A percentile compares a stretch with the other conserved stretches of the same genome.
These are phyloP conservation scores for Brachionus calyciflorus DNA, from an alignment of 1,140 invertebrate genomes.

Conservation along the genomic window DNA sequence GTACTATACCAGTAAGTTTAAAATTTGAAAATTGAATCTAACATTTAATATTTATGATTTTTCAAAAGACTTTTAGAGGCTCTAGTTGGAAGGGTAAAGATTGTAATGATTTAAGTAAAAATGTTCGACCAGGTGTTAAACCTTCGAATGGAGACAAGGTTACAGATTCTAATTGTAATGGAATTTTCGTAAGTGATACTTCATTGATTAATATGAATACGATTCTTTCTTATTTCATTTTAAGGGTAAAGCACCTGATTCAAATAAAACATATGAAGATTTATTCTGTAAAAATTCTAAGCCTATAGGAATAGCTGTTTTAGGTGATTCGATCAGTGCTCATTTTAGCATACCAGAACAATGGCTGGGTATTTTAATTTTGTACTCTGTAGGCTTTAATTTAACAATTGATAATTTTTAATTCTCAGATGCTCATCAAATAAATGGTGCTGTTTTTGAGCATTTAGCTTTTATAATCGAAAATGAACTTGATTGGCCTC, in stretches of 20 bases:
- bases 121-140: constrained; percentile 60
- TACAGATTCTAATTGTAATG: constrained; percentile 63
- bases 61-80: constrained; percentile 59
- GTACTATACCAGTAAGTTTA: constrained; percentile 51
- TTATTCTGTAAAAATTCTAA: constrained; percentile 57
- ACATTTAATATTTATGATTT: not conserved
- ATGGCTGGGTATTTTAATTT: constrained; percentile 60
- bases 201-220: not conserved
- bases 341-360: constrained; percentile 63
- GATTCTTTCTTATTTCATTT: not conserved
- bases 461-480: constrained; percentile 57
- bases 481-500: constrained; percentile 64
- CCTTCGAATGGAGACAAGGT: constrained; percentile 53
- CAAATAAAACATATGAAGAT: constrained; percentile 59
- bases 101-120: constrained; percentile 58
- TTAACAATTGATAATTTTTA: not conserved
- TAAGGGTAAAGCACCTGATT: constrained; percentile 56
- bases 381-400: no score
- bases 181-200: constrained; percentile 61
- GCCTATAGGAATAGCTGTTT: constrained; percentile 59
- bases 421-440: not conserved
- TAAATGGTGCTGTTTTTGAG: constrained; percentile 54
- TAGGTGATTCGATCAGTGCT: constrained; percentile 64
- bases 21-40: not conserved
- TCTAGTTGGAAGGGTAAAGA: constrained; percentile 63